Base-by-base conservation (phyloP, 2,888 invertebrate species). In the Crossocerus cetratus region DNA sequence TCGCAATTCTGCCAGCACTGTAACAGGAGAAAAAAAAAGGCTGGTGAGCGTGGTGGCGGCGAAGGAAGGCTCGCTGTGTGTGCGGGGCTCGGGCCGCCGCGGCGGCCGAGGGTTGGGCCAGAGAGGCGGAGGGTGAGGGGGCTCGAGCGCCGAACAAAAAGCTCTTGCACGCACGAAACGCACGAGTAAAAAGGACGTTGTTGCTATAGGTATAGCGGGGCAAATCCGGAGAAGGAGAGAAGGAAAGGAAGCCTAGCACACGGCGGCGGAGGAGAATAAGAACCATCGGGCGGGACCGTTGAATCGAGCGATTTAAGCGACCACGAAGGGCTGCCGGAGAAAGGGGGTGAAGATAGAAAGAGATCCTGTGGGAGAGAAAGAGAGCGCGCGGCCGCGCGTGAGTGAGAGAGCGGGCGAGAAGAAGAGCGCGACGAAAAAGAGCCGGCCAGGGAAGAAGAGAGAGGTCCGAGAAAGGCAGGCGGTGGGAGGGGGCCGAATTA, bases 1-100 rank as follows among this genome's bases (percentile, higher is more conserved):
- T 87, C 86, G 86, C 90, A 90, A 78, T 84, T 84, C 75, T 85
- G 84, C 89, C 89, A 89, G 78, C 90, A 90, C 90, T 90, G 86
- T 72, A 85, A 89, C 79, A 84, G 71, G 78, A 78, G 73, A 75
- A 70, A 78, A 73, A 78, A 77, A 67, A 70, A 59, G 63, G 67
- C 64, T 72, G 71, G 70, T 75, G 21, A 42, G 54, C 49, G 56
- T 45, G 58, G 64, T 79, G 77, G 74, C 76, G 63, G 54, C 49
- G 62, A 68, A 65, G 32, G 62, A 68, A 65, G 32, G 32, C 32
- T 32, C 32, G 5, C 8, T 32, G 11, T 32, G 32, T 32, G 32
- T 11, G 32, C 5, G 32, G 32, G 32, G 32, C 32, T 32, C 8
- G 32, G n/a, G n/a, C n/a, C n/a, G n/a, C n/a, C n/a, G n/a, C n/a